Evolutionary conservation across 2,797 vertebrate genomes (phyloP).

Genomic region (Dallia pectoralis): DNA sequence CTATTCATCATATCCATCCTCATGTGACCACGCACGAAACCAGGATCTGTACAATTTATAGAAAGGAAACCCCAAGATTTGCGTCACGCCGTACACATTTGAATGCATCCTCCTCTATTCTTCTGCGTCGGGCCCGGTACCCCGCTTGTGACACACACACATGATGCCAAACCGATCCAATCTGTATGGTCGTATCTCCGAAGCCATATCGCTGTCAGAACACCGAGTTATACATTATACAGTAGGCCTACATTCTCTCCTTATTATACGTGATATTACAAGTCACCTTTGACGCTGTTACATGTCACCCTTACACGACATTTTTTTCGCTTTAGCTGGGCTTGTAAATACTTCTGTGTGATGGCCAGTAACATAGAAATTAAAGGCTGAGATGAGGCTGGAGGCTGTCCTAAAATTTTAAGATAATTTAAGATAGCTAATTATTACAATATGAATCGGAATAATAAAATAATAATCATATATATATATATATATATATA

Average conservation of each 20-base stretch:
- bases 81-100: slow-evolving; percentile 61
- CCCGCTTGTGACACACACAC: slow-evolving; percentile 27
- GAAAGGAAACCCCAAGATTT: slow-evolving; percentile 69
- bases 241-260: not conserved
- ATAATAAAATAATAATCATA: not conserved
- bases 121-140: slow-evolving; percentile 20
- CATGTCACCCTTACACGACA: no score
- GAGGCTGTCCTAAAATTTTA: not conserved
- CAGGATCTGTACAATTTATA: slow-evolving; percentile 68
- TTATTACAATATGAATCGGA: not conserved
- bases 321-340: not conserved
- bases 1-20: slow-evolving; percentile 44
- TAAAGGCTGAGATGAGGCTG: not conserved
- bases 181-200: slow-evolving; percentile 11
- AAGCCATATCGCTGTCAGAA: slow-evolving; percentile 16
- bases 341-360: not conserved
- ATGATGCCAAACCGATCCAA: slow-evolving; percentile 40
- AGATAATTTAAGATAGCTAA: not conserved
- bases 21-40: slow-evolving; percentile 52
- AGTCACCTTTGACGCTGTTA: not conserved
- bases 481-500: no score
- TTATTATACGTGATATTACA: slow-evolving; percentile 7
- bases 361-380: not conserved
- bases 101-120: slow-evolving; percentile 34
- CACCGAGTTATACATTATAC: not conserved